Base-by-base conservation (phyloP, 1,140 invertebrate genomes). In the Oryctes rhinoceros region DNA sequence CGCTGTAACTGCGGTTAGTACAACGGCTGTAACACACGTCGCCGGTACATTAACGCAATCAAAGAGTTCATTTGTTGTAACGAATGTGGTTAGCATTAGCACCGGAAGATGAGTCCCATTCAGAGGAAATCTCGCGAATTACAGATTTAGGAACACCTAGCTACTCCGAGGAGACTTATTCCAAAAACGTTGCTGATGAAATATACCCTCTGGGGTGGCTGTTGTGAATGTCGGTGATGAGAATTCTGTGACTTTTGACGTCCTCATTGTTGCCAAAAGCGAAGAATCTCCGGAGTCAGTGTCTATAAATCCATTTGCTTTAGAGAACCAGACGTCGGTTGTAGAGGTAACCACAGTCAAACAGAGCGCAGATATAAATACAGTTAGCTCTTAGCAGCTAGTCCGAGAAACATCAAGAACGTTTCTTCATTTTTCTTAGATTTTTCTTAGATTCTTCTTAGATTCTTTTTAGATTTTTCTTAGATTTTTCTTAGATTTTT, bases 61-160 rank as follows among this genome's bases (percentile, higher is more conserved):
- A 44, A 95, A 95, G 90, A 94, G 92, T 86, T 97, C 96, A 78
- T 98, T 98, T 90, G 96, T 97, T 90, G 97, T 98, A 86, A 98
- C 96, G 10, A 95, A 94, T 86, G 93, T 95, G 18, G 93, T 91
- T 59, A 90, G 92, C 77, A 91, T 94, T 81, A 96, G 96, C 95
- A 74, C 95, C 95, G 82, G 96, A 97, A 88, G 96, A 97, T 91
- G 96, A 97, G 91, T 96, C 95, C 88, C 95, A 97, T 88, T 96
- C 96, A 80, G 96, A 97, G 88, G 94, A 95, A 86, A 94, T 93
- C 84, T 95, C 94, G 83, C 90, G 94, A 83, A 91, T 95, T 80
- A 95, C 94, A n/a, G 94, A 96, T 88, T 94, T 94, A 88, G 94
- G 96, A 89, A 95, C 94, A 39, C 94, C 95, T 18, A 95, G 94